Percentiles rank a stretch among this genome's conserved stretches.
Evolutionary conservation across 2,113 vertebrate species (phyloP).

Genomic region (Ginglymostoma cirratum): DNA sequence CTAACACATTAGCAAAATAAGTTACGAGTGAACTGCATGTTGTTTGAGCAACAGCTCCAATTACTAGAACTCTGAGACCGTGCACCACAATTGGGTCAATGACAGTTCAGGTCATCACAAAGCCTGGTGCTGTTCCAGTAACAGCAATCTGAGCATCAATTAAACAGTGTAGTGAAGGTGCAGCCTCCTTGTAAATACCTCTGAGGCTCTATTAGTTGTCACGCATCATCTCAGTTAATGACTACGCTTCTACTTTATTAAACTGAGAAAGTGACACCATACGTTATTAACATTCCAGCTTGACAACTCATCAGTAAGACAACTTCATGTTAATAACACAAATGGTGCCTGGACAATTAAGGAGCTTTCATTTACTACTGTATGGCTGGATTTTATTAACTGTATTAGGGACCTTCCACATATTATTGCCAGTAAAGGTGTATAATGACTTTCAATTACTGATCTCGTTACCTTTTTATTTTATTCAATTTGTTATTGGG

Average conservation of each 20-base stretch:
- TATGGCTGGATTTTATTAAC: neutral
- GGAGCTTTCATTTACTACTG: neutral
- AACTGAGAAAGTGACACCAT: slow-evolving; percentile 23
- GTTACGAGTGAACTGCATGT: neutral
- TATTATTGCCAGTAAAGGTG: neutral
- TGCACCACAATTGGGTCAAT: neutral
- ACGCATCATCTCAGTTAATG: neutral
- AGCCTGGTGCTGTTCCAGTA: neutral
- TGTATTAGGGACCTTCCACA: neutral
- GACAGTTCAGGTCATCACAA: neutral
- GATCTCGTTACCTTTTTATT: neutral
- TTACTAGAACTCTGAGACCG: neutral
- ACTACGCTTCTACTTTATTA: neutral
- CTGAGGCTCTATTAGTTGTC: neutral
- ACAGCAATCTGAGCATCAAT: neutral
- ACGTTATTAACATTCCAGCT: neutral
- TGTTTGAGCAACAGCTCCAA: neutral
- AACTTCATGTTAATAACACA: neutral
- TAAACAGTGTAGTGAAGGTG: neutral
- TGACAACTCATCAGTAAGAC: neutral
- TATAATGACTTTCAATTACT: neutral
- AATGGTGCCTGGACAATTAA: neutral
- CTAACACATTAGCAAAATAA: neutral
- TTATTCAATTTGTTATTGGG: neutral
- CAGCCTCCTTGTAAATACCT: neutral